Percentiles rank a stretch among this genome's conserved stretches.
Evolutionary conservation across 2,113 vertebrate genomes (phyloP).

Genomic region (Nothoprocta pentlandii): DNA sequence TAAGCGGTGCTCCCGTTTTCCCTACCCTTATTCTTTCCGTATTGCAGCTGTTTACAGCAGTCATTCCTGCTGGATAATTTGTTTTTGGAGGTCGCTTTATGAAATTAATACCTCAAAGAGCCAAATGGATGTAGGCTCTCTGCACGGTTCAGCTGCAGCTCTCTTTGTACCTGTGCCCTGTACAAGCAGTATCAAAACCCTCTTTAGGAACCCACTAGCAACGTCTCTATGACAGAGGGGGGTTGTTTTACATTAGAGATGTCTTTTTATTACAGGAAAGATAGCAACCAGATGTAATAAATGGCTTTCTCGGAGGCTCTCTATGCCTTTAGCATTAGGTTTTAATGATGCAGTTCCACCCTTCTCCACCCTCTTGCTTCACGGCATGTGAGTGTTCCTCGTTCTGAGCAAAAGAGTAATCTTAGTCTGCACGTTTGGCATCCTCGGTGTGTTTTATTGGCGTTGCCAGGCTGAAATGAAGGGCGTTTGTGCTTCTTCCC

Average conservation of each 20-base stretch:
- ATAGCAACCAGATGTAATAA: not conserved
- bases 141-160: not conserved
- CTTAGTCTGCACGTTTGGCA: not conserved
- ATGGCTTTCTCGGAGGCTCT: not conserved
- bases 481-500: constrained; percentile 37
- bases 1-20: not conserved
- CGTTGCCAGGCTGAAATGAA: not conserved
- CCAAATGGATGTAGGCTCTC: not conserved
- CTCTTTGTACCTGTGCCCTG: rapidly evolving
- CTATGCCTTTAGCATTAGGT: rapidly evolving
- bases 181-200: not conserved
- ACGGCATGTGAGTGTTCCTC: not conserved
- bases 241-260: not conserved
- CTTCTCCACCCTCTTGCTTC: rapidly evolving
- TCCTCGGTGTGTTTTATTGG: not conserved
- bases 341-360: not conserved
- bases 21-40: not conserved
- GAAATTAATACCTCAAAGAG: not conserved
- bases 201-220: not conserved
- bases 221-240: not conserved
- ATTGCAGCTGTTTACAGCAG: not conserved
- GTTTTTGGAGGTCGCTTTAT: not conserved
- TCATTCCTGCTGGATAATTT: not conserved
- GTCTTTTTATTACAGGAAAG: rapidly evolving
- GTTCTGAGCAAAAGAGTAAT: not conserved